These are phyloP conservation scores for Nothocercus nigrocapillus DNA, from an alignment of 2,113 vertebrate species.

Conservation along the genomic window DNA sequence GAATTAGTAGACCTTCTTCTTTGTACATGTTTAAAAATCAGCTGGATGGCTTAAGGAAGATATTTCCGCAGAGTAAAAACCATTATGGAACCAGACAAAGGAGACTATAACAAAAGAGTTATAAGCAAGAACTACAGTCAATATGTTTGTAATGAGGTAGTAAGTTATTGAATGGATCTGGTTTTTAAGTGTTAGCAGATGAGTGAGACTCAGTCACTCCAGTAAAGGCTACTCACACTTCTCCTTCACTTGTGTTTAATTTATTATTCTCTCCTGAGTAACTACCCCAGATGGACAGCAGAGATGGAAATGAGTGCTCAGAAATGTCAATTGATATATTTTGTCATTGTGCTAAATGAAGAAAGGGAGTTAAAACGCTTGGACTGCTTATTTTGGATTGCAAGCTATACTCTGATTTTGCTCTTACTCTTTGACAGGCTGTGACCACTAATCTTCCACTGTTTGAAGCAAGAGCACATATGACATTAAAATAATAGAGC, in stretches of 20 bases:
- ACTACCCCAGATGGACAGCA: background rate
- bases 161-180: background rate
- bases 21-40: background rate
- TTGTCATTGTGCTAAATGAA: background rate
- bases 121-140: background rate
- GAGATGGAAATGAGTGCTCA: background rate
- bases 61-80: background rate
- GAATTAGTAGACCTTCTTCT: slow-evolving; percentile 8
- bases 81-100: background rate
- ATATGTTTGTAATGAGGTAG: background rate
- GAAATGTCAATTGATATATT: background rate
- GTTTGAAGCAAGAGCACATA: background rate
- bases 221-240: background rate
- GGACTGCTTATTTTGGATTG: background rate
- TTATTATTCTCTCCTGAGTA: background rate
- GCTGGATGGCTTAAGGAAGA: background rate
- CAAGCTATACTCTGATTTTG: background rate
- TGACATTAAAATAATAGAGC: background rate
- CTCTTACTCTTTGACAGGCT: background rate
- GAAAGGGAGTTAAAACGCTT: background rate
- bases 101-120: background rate
- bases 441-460: background rate
- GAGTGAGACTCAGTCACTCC: background rate
- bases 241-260: background rate
- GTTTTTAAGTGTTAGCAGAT: background rate